Percentiles rank a stretch among this genome's conserved stretches.
phyloP scores from a whole-genome alignment of 2,888 invertebrate genomes.

The Tetrapedia diversipes region DNA sequence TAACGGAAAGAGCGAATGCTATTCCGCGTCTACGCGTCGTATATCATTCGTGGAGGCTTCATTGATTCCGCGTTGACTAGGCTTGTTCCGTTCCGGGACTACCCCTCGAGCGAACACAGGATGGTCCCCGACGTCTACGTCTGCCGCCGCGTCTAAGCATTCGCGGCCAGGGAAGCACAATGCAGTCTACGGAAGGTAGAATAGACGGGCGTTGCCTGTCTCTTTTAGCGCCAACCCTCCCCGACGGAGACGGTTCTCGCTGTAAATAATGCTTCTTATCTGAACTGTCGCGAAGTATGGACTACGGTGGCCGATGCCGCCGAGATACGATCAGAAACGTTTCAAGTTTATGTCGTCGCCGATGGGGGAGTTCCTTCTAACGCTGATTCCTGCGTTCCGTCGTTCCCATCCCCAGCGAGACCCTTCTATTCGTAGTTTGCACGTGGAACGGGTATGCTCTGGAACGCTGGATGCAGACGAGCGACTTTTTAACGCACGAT shows the following conservation, averaged over 20 bases:
- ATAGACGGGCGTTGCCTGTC: conserved; percentile 44
- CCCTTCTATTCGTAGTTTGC: background rate
- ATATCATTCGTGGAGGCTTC: conserved; percentile 74
- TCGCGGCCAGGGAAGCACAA: conserved; percentile 52
- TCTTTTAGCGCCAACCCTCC: conserved; percentile 46
- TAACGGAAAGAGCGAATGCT: conserved; percentile 77
- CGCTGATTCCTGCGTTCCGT: conserved; percentile 34
- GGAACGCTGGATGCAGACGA: no score
- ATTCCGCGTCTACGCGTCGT: conserved; percentile 78
- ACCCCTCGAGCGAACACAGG: conserved; percentile 14
- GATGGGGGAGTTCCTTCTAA: conserved; percentile 42
- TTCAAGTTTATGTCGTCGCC: conserved; percentile 38
- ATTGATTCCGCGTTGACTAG: conserved; percentile 73
- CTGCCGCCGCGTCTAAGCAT: conserved; percentile 37
- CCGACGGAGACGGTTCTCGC: conserved; percentile 39
- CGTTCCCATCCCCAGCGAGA: background rate
- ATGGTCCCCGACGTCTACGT: conserved; percentile 8
- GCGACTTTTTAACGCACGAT: no score
- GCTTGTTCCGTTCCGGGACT: conserved; percentile 22
- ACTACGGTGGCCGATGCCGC: conserved; percentile 39
- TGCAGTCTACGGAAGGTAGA: conserved; percentile 43
- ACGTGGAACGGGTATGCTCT: no score
- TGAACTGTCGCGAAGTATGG: conserved; percentile 55
- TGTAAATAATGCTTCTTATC: conserved; percentile 63
- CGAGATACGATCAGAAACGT: conserved; percentile 50